A percentile compares a stretch with the other conserved stretches of the same genome.
Conservation (phyloP, 2,113 vertebrate species). For the Corvus moneduloides region DNA sequence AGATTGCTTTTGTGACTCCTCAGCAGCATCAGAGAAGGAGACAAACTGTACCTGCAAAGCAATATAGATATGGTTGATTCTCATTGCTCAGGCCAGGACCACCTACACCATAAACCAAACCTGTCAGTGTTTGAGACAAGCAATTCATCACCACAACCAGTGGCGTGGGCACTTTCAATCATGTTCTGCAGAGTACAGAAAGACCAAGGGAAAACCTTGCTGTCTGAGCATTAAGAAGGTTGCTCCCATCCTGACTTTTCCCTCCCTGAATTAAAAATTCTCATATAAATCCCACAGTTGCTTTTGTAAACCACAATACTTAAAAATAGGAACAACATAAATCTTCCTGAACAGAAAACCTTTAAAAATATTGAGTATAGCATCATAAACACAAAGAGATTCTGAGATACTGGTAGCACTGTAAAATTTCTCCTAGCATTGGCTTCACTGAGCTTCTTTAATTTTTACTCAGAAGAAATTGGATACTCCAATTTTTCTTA, state of each 20-base stretch:
- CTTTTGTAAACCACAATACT: background rate
- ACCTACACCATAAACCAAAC: background rate
- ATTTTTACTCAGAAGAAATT: background rate
- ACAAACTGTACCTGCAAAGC: background rate
- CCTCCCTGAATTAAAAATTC: background rate
- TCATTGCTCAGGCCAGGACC: background rate
- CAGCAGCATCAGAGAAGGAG: background rate
- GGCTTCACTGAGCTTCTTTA: background rate
- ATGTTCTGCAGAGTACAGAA: background rate
- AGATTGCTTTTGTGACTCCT: background rate
- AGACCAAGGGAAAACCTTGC: background rate
- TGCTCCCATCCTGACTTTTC: background rate
- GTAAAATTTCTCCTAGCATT: background rate
- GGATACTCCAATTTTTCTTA: background rate
- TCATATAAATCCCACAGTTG: background rate
- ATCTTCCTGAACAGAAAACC: background rate
- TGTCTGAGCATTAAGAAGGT: background rate
- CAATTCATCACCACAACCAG: background rate
- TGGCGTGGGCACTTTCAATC: background rate
- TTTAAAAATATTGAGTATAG: background rate
- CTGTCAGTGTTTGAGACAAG: background rate
- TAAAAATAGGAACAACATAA: background rate
- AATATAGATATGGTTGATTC: background rate
- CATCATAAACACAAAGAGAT: background rate
- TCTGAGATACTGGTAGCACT: background rate